Percentiles rank a stretch among this genome's conserved stretches.
Evolutionary conservation across 1,140 invertebrate genomes (phyloP).

Genomic region (Platyura marginata): DNA sequence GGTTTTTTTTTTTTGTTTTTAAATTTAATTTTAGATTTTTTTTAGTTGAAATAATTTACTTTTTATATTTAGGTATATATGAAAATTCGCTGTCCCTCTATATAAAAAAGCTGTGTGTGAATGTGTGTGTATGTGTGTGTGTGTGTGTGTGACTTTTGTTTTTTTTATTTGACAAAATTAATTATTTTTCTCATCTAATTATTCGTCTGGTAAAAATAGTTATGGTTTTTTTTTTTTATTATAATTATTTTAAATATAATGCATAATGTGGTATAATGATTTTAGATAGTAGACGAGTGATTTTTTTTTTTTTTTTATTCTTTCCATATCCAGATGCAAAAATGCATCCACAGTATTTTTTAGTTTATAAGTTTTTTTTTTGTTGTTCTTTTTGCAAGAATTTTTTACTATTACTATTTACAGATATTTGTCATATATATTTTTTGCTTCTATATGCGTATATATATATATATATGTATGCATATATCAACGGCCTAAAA

Average conservation of each 20-base stretch:
- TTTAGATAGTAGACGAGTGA: too few relatives aligned
- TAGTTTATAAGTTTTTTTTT: neutral
- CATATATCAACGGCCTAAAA: too few relatives aligned
- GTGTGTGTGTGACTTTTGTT: neutral
- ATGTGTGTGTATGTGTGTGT: neutral
- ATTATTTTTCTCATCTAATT: neutral
- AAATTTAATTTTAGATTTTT: neutral
- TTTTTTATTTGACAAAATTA: neutral
- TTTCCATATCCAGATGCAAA: too few relatives aligned
- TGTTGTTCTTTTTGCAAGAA: neutral
- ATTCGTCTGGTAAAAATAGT: neutral
- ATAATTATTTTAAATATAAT: too few relatives aligned
- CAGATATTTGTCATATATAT: neutral
- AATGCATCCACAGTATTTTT: neutral
- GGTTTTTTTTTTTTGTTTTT: neutral
- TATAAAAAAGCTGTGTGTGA: neutral
- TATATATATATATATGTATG: neutral
- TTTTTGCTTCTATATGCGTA: neutral
- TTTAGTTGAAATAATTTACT: neutral
- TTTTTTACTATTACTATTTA: neutral
- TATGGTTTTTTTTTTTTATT: too few relatives aligned
- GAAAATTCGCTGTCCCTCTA: neutral
- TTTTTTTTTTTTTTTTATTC: neutral
- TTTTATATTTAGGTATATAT: neutral
- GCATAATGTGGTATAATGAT: too few relatives aligned